Conservation (phyloP, 2,888 invertebrate species). For the Chymomyza fuscimana region DNA sequence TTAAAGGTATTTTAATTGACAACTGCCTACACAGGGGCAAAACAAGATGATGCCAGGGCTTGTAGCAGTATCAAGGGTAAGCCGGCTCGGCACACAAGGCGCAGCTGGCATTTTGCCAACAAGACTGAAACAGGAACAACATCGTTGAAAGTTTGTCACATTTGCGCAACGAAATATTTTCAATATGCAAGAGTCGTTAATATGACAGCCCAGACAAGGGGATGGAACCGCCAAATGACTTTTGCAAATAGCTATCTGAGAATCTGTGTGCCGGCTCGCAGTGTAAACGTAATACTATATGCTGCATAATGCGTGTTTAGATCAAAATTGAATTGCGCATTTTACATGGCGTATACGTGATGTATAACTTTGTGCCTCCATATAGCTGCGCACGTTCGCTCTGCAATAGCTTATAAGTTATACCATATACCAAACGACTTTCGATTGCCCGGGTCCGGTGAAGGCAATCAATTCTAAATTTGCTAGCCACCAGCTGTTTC, state of each 20-base stretch:
- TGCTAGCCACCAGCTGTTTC: neutral
- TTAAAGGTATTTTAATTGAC: constrained; percentile 64
- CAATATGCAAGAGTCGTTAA: constrained; percentile 72
- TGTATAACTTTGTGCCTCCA: constrained; percentile 33
- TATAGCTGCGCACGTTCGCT: constrained; percentile 36
- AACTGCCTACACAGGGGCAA: neutral
- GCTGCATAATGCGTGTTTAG: constrained; percentile 72
- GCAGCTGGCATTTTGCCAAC: neutral
- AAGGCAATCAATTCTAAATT: neutral
- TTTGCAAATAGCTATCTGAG: neutral
- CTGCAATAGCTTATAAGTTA: constrained; percentile 23
- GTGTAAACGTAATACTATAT: constrained; percentile 63
- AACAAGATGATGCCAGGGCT: neutral
- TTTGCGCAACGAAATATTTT: constrained; percentile 65
- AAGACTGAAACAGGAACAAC: constrained; percentile 18
- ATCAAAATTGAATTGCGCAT: constrained; percentile 73
- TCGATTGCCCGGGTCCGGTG: neutral
- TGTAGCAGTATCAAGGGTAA: neutral
- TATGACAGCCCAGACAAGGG: constrained; percentile 36
- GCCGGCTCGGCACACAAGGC: neutral
- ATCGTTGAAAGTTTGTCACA: constrained; percentile 70
- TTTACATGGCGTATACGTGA: constrained; percentile 67
- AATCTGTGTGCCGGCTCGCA: constrained; percentile 29
- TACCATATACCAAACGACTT: neutral
- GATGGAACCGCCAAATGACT: neutral